Percentiles rank a stretch among this genome's conserved stretches.
Conservation (phyloP, 92 coral and sea anemone species). For the Ricordea florida region DNA sequence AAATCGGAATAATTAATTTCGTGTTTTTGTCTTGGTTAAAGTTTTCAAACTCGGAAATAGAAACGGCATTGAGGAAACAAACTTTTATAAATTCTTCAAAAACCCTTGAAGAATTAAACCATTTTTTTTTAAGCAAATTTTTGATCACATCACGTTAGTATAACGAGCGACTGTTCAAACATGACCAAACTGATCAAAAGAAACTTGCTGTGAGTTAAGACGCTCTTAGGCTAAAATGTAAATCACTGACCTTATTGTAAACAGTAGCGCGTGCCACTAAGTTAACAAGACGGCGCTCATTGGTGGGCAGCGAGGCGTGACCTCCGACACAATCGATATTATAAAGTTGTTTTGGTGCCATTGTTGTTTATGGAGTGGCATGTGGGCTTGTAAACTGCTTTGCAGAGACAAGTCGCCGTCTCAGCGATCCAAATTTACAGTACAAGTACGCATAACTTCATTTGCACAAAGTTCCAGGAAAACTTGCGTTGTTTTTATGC, state of each 20-base stretch:
- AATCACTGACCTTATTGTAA: conserved; percentile 35
- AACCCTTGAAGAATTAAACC: background rate
- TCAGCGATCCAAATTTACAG: background rate
- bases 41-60: background rate
- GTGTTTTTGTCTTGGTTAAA: background rate
- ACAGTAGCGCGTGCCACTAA: conserved; percentile 75
- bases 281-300: conserved; percentile 27
- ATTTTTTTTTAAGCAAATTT: background rate
- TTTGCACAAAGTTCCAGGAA: background rate
- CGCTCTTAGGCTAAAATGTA: conserved; percentile 55
- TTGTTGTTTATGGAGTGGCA: conserved; percentile 21
- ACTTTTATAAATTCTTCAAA: background rate
- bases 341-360: conserved; percentile 15
- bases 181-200: conserved; percentile 13
- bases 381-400: conserved; percentile 20
- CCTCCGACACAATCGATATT: conserved; percentile 40
- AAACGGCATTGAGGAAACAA: background rate
- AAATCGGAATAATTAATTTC: background rate
- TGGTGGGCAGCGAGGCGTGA: conserved; percentile 57
- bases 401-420: background rate
- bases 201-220: conserved; percentile 22
- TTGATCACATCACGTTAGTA: background rate
- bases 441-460: background rate
- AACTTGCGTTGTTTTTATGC: background rate
- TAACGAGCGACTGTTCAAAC: conserved; percentile 22